These are phyloP conservation scores for Paedocypris sp. DNA, from an alignment of 2,113 vertebrate species.

Conservation along the genomic window DNA sequence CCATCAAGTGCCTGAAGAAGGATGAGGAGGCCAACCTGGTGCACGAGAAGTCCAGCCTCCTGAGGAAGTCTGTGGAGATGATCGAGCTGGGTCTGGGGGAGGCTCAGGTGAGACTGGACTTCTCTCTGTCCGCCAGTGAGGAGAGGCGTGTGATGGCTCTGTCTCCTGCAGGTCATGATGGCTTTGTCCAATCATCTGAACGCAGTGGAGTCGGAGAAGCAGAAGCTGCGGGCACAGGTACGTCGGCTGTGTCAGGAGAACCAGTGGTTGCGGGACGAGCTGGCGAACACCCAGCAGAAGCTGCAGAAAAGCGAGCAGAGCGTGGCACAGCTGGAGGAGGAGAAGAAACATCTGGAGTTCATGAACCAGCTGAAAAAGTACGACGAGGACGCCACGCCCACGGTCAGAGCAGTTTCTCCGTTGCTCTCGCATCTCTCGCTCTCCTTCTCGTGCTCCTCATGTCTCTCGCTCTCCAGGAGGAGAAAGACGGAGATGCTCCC, in stretches of 20 bases:
- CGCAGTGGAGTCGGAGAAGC: constrained; percentile 95
- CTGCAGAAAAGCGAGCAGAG: constrained; percentile 92
- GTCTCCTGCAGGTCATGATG: constrained; percentile 84
- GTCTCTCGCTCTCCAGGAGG: constrained; percentile 81
- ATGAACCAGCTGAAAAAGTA: constrained; percentile 98
- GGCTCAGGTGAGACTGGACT: constrained; percentile 90
- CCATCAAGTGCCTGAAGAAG: constrained; percentile 95
- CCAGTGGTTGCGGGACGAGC: constrained; percentile 92
- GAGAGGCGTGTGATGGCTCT: background rate
- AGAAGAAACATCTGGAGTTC: constrained; percentile 97
- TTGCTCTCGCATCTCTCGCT: too few relatives aligned
- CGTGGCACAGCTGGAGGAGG: constrained; percentile 94
- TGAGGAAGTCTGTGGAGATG: constrained; percentile 95
- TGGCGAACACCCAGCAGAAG: constrained; percentile 96
- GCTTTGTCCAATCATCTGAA: constrained; percentile 90
- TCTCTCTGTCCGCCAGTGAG: too few relatives aligned
- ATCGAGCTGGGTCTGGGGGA: constrained; percentile 93
- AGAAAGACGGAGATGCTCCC: constrained; percentile 79
- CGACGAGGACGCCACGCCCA: constrained; percentile 79
- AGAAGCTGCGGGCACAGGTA: constrained; percentile 93
- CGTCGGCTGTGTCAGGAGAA: constrained; percentile 93
- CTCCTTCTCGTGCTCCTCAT: too few relatives aligned
- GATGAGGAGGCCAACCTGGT: constrained; percentile 95
- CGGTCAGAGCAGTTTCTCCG: constrained; percentile 47
- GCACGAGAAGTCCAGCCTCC: constrained; percentile 90